A percentile compares a stretch with the other conserved stretches of the same genome.
Conservation (phyloP, 2,888 invertebrate species). For the Nycteola revayana region DNA sequence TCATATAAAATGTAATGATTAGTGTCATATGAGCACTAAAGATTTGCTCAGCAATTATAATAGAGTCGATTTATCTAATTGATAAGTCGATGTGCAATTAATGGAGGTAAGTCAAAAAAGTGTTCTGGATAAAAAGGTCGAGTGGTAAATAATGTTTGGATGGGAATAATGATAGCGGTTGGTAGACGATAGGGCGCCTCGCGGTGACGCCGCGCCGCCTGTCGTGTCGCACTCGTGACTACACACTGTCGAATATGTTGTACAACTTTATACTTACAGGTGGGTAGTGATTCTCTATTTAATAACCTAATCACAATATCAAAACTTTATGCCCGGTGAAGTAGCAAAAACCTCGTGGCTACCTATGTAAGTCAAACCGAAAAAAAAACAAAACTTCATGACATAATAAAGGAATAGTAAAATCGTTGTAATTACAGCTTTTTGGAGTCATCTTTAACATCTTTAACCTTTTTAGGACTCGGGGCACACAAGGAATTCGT, state of each 20-base stretch:
- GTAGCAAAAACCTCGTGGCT: too few relatives aligned
- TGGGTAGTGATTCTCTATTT: too few relatives aligned
- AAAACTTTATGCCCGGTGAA: too few relatives aligned
- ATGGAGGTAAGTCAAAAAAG: conserved; percentile 23
- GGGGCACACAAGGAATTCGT: too few relatives aligned
- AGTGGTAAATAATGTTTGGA: conserved; percentile 45
- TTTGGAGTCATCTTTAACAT: too few relatives aligned
- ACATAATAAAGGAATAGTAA: too few relatives aligned
- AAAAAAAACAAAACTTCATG: too few relatives aligned
- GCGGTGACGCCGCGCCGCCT: conserved; percentile 65
- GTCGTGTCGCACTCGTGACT: conserved; percentile 37
- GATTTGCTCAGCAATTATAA: conserved; percentile 18
- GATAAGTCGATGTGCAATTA: conserved; percentile 24
- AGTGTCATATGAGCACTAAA: conserved; percentile 17
- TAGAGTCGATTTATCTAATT: conserved; percentile 22
- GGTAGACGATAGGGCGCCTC: conserved; percentile 78
- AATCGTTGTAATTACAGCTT: too few relatives aligned
- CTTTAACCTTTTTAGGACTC: too few relatives aligned
- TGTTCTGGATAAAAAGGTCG: conserved; percentile 34
- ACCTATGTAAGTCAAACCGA: too few relatives aligned
- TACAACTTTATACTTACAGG: conserved; percentile 27
- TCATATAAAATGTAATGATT: conserved; percentile 15
- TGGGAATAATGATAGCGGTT: conserved; percentile 63
- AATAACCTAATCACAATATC: too few relatives aligned
- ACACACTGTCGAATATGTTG: conserved; percentile 26